Conservation (phyloP, 2,113 vertebrate genomes). For the Myiozetetes cayanensis region DNA sequence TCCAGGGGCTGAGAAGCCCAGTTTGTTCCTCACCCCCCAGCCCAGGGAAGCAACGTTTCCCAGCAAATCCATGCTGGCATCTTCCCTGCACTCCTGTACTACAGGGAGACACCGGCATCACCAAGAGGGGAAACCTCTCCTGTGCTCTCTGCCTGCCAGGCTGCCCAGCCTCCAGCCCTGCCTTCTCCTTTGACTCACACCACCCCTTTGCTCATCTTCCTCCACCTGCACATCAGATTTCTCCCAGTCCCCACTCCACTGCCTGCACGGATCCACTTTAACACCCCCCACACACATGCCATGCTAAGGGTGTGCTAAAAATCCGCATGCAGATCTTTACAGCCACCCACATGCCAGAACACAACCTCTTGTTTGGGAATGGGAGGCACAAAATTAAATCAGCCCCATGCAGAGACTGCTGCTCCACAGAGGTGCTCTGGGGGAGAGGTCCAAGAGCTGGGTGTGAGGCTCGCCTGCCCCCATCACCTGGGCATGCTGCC, state of each 20-base stretch:
- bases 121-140: neutral
- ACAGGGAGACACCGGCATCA: neutral
- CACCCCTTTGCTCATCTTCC: constrained; percentile 29
- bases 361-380: constrained; percentile 49
- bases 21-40: neutral
- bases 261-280: constrained; percentile 34
- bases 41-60: neutral
- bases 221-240: constrained; percentile 14
- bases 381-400: constrained; percentile 6
- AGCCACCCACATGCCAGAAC: constrained; percentile 59
- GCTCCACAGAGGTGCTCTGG: neutral
- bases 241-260: constrained; percentile 5
- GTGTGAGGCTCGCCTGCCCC: neutral
- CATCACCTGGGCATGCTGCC: neutral
- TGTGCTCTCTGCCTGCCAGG: neutral
- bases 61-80: neutral
- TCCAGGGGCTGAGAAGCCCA: neutral
- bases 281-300: constrained; percentile 54
- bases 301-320: constrained; percentile 53
- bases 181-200: neutral
- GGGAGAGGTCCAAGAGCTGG: neutral
- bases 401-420: neutral
- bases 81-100: neutral
- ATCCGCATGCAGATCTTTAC: constrained; percentile 25
- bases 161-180: neutral